Evolutionary conservation across 2,888 invertebrate genomes (phyloP).

Genomic region (Atherix ibis): DNA sequence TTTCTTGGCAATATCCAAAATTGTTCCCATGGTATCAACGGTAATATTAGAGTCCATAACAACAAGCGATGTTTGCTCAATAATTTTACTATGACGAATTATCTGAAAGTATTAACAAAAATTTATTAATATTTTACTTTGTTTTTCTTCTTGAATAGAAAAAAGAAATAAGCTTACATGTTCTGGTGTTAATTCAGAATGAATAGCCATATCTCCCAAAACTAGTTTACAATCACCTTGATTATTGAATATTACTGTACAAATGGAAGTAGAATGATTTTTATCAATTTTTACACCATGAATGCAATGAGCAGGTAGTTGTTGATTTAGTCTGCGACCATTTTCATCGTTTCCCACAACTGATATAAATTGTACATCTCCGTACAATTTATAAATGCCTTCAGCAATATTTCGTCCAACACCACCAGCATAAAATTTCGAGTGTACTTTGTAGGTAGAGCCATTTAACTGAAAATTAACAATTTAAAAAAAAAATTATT

Average conservation of each 20-base stretch:
- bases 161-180: slow-evolving; percentile 31
- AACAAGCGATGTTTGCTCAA: too few relatives aligned
- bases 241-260: slow-evolving; percentile 56
- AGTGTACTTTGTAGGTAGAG: slow-evolving; percentile 52
- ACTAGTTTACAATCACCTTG: slow-evolving; percentile 64
- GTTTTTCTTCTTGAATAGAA: background rate
- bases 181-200: slow-evolving; percentile 48
- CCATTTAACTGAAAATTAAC: slow-evolving; percentile 49
- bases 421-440: slow-evolving; percentile 61
- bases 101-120: too few relatives aligned
- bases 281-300: slow-evolving; percentile 21
- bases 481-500: background rate
- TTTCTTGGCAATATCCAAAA: slow-evolving; percentile 43
- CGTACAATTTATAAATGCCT: slow-evolving; percentile 58
- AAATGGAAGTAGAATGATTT: slow-evolving; percentile 45
- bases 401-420: slow-evolving; percentile 88
- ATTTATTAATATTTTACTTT: background rate
- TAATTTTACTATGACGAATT: too few relatives aligned
- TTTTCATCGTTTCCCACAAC: slow-evolving; percentile 56
- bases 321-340: slow-evolving; percentile 29
- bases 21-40: slow-evolving; percentile 44
- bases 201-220: slow-evolving; percentile 73
- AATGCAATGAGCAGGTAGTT: slow-evolving; percentile 26
- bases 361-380: slow-evolving; percentile 50
- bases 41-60: slow-evolving; percentile 76